Conservation (phyloP, 2,797 vertebrate genomes). For the Alauda arvensis region DNA sequence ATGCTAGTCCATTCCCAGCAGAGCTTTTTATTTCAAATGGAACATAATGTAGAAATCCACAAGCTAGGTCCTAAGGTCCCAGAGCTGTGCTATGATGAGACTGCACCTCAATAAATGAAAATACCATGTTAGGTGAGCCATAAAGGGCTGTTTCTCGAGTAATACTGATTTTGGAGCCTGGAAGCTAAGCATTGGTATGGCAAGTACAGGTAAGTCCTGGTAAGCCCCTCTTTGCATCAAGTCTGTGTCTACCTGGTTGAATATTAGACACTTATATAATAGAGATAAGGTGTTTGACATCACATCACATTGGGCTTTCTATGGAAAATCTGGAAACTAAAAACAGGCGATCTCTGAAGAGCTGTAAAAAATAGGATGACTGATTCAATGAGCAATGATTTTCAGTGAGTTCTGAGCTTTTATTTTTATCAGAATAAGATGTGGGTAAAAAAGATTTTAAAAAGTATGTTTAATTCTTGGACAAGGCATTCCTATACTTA, state of each 20-base stretch:
- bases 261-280: background rate
- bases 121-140: background rate
- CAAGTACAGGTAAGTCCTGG: background rate
- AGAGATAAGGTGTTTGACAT: background rate
- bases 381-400: background rate
- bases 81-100: background rate
- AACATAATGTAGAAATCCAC: background rate
- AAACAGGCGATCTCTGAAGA: background rate
- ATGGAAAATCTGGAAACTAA: background rate
- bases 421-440: background rate
- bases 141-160: background rate
- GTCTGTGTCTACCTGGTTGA: background rate
- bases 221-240: background rate
- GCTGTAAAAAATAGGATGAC: background rate
- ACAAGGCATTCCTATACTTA: background rate
- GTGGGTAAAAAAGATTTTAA: background rate
- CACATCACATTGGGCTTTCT: background rate
- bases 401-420: background rate
- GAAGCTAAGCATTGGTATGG: background rate
- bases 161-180: background rate
- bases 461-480: background rate
- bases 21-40: background rate
- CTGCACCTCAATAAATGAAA: background rate
- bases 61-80: background rate
- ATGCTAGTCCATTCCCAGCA: background rate